Base-by-base conservation (phyloP, 2,888 invertebrate genomes). In the Mellilla xanthometata region DNA sequence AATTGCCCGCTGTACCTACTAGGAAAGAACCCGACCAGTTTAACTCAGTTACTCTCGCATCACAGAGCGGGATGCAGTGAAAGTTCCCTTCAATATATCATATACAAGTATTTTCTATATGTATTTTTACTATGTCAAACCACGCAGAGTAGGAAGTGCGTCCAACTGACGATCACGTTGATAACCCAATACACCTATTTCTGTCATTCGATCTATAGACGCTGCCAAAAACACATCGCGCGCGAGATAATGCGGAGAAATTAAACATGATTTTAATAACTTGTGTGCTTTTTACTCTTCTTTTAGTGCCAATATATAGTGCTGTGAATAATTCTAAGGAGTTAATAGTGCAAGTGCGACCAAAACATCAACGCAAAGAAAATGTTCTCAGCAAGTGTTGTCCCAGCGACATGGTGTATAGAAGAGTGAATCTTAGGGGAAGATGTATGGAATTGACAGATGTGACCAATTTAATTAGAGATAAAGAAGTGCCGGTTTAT, bases 341-440 rank as follows among this genome's bases (percentile, higher is more conserved):
- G 8, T 2, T 32, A 1, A 40, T 26, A 47, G 38, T 41, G 11
- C 9, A 47, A 38, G 34, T 49, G 12, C 39, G 48, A 4, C 32
- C 32, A 15, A 9, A 9, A 12, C 56, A 56, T 44, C 31, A 39
- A 39, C 65, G 69, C 52, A 31, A 38, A 8, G 47, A 33, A n/a
- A 54, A 47, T 3, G 79, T 72, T 57, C 30, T 79, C 0, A 63
- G 64, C 10, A 79, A 79, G 48, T 80, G 80, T 48, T 79, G 78
- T 24, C 68, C 72, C 0, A 27, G 56, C n/a, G 65, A 60, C 0
- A 64, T 64, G 61, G 55, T 60, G 13, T 65, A 57, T 13, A 22
- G 7, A 6, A 41, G 22, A 5, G 8, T 30, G 6, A 9, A 3
- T 23, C 1, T 1, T 6, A 41, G 13, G 6, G 46, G 54, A 0